A percentile compares a stretch with the other conserved stretches of the same genome.
These are phyloP conservation scores for Hoplodrina ambigua DNA, from an alignment of 2,888 invertebrate species.

Conservation along the genomic window DNA sequence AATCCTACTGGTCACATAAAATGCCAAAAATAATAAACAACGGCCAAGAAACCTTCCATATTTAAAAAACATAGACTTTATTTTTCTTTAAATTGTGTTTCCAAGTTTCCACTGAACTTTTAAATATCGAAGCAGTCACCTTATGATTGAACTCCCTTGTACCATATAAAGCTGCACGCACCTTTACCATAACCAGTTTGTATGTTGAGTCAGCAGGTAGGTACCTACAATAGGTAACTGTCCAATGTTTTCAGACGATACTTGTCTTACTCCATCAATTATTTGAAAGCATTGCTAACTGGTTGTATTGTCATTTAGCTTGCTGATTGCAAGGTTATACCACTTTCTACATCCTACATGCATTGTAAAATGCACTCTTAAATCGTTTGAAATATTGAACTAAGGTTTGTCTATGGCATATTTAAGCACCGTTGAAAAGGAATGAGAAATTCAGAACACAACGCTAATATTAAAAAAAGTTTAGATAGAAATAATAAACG, in stretches of 20 bases:
- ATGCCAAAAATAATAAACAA: too few relatives aligned
- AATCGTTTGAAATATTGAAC: too few relatives aligned
- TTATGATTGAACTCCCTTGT: neutral
- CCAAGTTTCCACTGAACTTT: slow-evolving; percentile 17
- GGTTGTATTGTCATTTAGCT: slow-evolving; percentile 28
- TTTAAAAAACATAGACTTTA: neutral
- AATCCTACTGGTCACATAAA: too few relatives aligned
- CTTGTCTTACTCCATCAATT: slow-evolving; percentile 22
- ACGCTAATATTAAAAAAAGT: too few relatives aligned
- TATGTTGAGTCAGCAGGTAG: slow-evolving; percentile 1
- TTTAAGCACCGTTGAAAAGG: too few relatives aligned
- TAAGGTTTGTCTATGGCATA: too few relatives aligned
- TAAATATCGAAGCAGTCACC: neutral
- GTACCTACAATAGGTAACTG: slow-evolving; percentile 28
- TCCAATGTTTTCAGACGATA: slow-evolving; percentile 34
- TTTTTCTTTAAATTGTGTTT: neutral
- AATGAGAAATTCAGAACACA: too few relatives aligned
- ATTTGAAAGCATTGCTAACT: slow-evolving; percentile 37
- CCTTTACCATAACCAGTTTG: slow-evolving; percentile 19
- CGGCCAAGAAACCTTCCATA: neutral
- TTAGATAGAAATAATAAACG: too few relatives aligned
- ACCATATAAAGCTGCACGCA: neutral
- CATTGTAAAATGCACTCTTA: too few relatives aligned
- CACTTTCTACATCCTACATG: too few relatives aligned
- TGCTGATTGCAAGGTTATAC: too few relatives aligned